Conservation (phyloP, 2,888 invertebrate genomes). For the Campoplex capitator region DNA sequence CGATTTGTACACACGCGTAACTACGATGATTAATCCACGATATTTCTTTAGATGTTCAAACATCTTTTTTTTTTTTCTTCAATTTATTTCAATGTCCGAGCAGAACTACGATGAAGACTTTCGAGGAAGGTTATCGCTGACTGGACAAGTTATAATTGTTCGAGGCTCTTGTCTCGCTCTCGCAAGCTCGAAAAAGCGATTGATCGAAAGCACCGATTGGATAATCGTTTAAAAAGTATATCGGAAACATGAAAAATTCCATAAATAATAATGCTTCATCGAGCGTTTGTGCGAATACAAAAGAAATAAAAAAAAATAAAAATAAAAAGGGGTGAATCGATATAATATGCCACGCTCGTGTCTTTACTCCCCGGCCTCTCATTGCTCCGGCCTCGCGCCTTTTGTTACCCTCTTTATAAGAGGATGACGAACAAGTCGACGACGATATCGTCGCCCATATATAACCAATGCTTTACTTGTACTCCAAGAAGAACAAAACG, state of each 20-base stretch:
- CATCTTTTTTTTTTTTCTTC: conserved; percentile 4
- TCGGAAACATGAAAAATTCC: not conserved
- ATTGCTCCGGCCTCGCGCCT: conserved; percentile 33
- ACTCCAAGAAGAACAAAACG: conserved; percentile 14
- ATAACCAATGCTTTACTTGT: conserved; percentile 1
- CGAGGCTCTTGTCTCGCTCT: conserved; percentile 28
- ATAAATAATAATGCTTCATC: not conserved
- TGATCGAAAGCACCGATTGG: too few relatives aligned
- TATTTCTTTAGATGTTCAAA: not conserved
- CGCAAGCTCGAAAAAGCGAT: not conserved
- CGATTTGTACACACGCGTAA: conserved; percentile 14
- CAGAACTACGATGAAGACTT: not conserved
- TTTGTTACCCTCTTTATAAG: conserved; percentile 23
- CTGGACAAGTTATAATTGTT: conserved; percentile 6
- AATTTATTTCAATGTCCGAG: conserved; percentile 9
- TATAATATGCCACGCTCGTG: conserved; percentile 4
- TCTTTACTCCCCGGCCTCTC: not conserved
- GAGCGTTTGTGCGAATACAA: not conserved
- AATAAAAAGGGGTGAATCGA: conserved; percentile 30
- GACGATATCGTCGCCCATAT: not conserved
- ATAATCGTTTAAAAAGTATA: too few relatives aligned
- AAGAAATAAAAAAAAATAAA: not conserved
- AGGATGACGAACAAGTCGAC: not conserved
- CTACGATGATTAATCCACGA: conserved; percentile 54
- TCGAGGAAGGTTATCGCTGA: conserved; percentile 29